These are phyloP conservation scores for Oedothorax gibbosus DNA, from an alignment of 1,140 invertebrate genomes.

Conservation along the genomic window DNA sequence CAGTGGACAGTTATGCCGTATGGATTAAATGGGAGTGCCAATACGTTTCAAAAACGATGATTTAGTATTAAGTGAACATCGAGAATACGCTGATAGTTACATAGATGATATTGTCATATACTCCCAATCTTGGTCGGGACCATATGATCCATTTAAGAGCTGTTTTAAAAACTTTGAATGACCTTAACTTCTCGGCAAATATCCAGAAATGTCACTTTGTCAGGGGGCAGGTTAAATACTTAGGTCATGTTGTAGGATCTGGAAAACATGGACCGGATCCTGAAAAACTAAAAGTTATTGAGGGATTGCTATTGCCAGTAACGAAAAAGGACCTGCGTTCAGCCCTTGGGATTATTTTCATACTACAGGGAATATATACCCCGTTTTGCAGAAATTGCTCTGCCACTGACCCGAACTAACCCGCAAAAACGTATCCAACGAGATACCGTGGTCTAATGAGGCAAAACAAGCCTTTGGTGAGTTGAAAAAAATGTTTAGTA, in stretches of 20 bases:
- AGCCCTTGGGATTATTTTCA: not conserved
- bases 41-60: slow-evolving; percentile 65
- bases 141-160: slow-evolving; percentile 50
- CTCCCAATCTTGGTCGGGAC: not conserved
- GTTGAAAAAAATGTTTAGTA: not conserved
- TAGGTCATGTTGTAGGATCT: slow-evolving; percentile 66
- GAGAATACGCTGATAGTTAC: slow-evolving; percentile 27
- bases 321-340: slow-evolving; percentile 15
- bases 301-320: slow-evolving; percentile 59
- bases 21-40: slow-evolving; percentile 64
- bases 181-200: slow-evolving; percentile 57
- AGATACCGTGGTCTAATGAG: slow-evolving; percentile 3
- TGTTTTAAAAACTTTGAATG: slow-evolving; percentile 62
- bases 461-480: not conserved
- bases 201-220: slow-evolving; percentile 67
- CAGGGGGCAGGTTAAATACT: slow-evolving; percentile 63
- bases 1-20: slow-evolving; percentile 63
- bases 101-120: not conserved
- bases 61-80: slow-evolving; percentile 51
- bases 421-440: not conserved
- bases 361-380: not conserved
- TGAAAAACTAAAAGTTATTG: slow-evolving; percentile 66
- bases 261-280: slow-evolving; percentile 66
- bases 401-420: not conserved
- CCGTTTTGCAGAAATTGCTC: not conserved